Base-by-base conservation (phyloP, 2,888 invertebrate species). In the Oxytorus armatus region DNA sequence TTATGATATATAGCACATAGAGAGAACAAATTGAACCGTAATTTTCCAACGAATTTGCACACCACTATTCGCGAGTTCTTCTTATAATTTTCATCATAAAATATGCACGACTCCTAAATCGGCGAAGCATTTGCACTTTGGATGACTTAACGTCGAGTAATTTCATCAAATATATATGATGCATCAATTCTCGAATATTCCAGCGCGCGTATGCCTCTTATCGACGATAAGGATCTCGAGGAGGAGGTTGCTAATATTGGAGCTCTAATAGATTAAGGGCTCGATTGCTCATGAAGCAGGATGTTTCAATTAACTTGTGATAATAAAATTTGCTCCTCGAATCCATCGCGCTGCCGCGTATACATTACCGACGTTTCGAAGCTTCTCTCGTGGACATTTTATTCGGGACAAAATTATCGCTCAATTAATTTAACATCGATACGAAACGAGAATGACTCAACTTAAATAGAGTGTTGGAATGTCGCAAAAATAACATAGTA, bases 281-380 rank as follows among this genome's bases (percentile, higher is more conserved):
- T 59, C 36, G 65, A 70, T 63, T 44, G 25, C 75, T 75, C 65
- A 79, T 70, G 42, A 51, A 75, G 79, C 49, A 53, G 7, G 36
- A 47, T 25, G 77, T 49, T 57, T 18, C 59, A 59, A 76, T 61
- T 55, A 72, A 65, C 61, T 51, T 42, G 36, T 8, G 42, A 36
- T 79, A 79, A 72, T 72, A 66, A 72, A 76, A 79, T 72, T 53
- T 61, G 18, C 5, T 66, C 11, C 51, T 33, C 7, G 44, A 59
- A 75, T 65, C 33, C 25, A 61, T 68, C 36, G 42, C 66, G 25
- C 36, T 47, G 18, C 39, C 65, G 33, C 53, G 5, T 21, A 42
- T 3, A 23, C 25, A 10, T 51, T 72, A 5, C 36, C 25, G 1
- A 51, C 23, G 8, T 44, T 16, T 4, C 5, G 25, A 44, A 3